Evolutionary conservation across 2,797 vertebrate species (phyloP), one percentile per base, ranked within the genome.

Genomic region (Geotrypetes seraphini): DNA sequence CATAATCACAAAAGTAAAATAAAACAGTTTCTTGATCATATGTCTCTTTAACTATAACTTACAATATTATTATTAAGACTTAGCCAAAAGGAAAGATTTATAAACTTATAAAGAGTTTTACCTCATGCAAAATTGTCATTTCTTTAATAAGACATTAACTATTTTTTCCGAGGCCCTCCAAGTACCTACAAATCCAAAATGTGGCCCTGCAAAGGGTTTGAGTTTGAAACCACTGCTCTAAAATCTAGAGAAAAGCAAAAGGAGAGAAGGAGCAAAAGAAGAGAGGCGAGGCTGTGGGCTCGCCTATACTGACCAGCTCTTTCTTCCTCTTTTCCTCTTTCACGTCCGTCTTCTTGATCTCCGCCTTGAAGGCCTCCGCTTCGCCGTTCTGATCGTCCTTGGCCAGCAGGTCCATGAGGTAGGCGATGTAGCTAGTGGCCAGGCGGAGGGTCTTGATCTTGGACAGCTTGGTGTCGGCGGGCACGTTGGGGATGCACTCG

Each of bases 321-420:
- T 89, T 90, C 84, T 92, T 96, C 71, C 90, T 73, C 54, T 91
- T 86, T 50, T 97, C 94, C 60, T 98, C 95, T 39, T 94, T 92
- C 42, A 83, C 87, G 55, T 97, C 92, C 28, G 89, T 87, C 78
- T 94, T 96, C 60, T 95, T 96, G 69, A 98, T 88, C 65, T 98
- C 95, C 31, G 95, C 95, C 73, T 96, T 97, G 72, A 98, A 98
- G 55, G 92, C 94, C 81, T 96, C 92, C 15, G 92, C 88, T 66
- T 97, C 93, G 11, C 89, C 95, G 46, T 89, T 85, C 77, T 91
- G 89, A 39, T 92, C 91, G 73, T 97, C 94, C 66, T 95, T 93
- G 75, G 91, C 95, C 77, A 98, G 83, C 66, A 98, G 90, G 81
- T 97, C 94, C 92, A 96, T 98, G 83, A 98, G 89, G 83, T 98